Base-by-base conservation (phyloP, 1,140 invertebrate species). In the Hyles euphorbiae region DNA sequence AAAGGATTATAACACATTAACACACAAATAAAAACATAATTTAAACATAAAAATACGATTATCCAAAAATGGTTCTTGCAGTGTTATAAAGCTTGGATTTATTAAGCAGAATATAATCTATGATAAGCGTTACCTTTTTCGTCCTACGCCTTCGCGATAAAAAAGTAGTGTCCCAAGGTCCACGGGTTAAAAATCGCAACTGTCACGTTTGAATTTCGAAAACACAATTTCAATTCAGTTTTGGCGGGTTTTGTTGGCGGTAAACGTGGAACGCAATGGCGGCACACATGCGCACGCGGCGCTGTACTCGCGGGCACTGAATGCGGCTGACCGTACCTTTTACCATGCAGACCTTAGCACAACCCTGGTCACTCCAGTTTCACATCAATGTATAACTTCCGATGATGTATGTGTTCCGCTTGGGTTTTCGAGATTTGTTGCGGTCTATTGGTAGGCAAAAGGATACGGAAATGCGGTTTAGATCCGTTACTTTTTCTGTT, bases 221-320 rank as follows among this genome's bases (percentile, higher is more conserved):
- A 34, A 46, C 65, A 59, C 62, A 44, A 64, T 46, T 65, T 70
- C 46, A 61, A 60, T 54, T 54, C 40, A 60, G 53, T 69, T 68
- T 65, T 58, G 33, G 54, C 60, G 59, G 57, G 52, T 57, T 34
- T 54, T 22, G 11, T 44, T 54, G 43, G 22, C 22, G 2, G 22
- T 3, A 9, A 56, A 56, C 47, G 32, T 47, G 32, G 54, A 34
- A 48, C 45, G 32, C 22, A 22, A 54, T 44, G 53, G 40, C 53
- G 53, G 40, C 40, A 51, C 62, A 62, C 79, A 76, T 81, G 81
- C 74, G 63, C 34, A 36, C 62, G 50, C 63, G 56, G 56, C 58
- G 73, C 59, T 70, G 68, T 64, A 74, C 70, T 63, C 83, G 81
- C 82, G 75, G 74, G 67, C 59, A 84, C 83, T 87, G 79, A 78